Conservation (phyloP, 2,888 invertebrate species). For the Empis stercorea region DNA sequence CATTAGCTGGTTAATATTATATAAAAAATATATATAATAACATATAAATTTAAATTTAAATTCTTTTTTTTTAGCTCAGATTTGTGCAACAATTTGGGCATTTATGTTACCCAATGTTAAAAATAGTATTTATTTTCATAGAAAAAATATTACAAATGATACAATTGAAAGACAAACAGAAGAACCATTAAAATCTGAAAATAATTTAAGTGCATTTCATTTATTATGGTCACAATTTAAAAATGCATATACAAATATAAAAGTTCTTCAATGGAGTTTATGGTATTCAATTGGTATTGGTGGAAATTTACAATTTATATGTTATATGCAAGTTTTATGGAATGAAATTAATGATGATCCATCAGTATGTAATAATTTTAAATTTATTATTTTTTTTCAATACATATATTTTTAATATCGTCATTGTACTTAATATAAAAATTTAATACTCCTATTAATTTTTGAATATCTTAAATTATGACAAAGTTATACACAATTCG, state of each 20-base stretch:
- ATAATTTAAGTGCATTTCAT: slow-evolving; percentile 15
- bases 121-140: slow-evolving; percentile 53
- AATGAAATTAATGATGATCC: slow-evolving; percentile 37
- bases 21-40: too few relatives aligned
- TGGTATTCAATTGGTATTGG: slow-evolving; percentile 65
- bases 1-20: slow-evolving; percentile 42
- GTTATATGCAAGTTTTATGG: slow-evolving; percentile 64
- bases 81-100: slow-evolving; percentile 48
- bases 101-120: slow-evolving; percentile 48
- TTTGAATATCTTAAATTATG: too few relatives aligned
- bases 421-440: too few relatives aligned
- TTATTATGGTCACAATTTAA: slow-evolving; percentile 46
- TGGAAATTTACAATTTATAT: slow-evolving; percentile 55
- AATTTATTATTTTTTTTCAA: not conserved
- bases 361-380: slow-evolving; percentile 10
- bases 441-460: too few relatives aligned
- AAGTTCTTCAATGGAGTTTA: slow-evolving; percentile 59
- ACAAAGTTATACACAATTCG: too few relatives aligned
- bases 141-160: slow-evolving; percentile 9
- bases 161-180: not conserved
- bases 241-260: slow-evolving; percentile 44
- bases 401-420: too few relatives aligned
- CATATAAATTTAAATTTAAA: not conserved
- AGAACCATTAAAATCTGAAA: not conserved
- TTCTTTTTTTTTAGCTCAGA: slow-evolving; percentile 45